A percentile compares a stretch with the other conserved stretches of the same genome.
These are phyloP conservation scores for Drusus annulatus DNA, from an alignment of 1,140 invertebrate species.

Conservation along the genomic window DNA sequence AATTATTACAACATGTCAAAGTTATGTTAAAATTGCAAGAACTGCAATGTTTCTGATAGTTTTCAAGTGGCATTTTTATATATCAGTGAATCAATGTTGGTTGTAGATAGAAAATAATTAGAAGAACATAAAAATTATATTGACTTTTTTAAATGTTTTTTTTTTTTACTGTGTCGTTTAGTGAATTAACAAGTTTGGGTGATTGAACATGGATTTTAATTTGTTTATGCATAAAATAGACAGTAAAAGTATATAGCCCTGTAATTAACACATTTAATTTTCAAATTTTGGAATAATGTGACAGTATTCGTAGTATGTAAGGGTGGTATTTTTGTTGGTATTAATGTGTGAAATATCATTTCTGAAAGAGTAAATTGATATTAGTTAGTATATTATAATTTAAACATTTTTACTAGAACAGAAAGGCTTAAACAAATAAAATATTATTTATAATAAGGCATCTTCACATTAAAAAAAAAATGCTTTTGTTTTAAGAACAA, in stretches of 20 bases:
- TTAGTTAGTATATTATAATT: background rate
- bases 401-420: background rate
- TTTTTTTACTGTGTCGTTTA: constrained; percentile 5
- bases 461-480: too few relatives aligned
- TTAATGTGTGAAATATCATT: constrained; percentile 8
- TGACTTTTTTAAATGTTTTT: background rate
- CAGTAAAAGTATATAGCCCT: background rate
- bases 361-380: constrained; percentile 17
- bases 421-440: too few relatives aligned
- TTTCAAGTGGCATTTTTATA: too few relatives aligned
- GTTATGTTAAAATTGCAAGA: too few relatives aligned
- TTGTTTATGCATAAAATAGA: constrained; percentile 5
- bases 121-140: background rate
- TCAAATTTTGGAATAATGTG: constrained; percentile 10
- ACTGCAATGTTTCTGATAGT: too few relatives aligned
- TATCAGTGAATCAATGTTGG: background rate
- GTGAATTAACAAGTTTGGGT: background rate
- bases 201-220: background rate
- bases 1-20: too few relatives aligned
- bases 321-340: background rate
- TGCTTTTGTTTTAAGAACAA: too few relatives aligned
- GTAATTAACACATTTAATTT: background rate
- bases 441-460: too few relatives aligned
- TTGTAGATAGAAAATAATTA: background rate
- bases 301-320: background rate